Conservation (phyloP, 2,888 invertebrate genomes). For the Ophonus ardosiacus region DNA sequence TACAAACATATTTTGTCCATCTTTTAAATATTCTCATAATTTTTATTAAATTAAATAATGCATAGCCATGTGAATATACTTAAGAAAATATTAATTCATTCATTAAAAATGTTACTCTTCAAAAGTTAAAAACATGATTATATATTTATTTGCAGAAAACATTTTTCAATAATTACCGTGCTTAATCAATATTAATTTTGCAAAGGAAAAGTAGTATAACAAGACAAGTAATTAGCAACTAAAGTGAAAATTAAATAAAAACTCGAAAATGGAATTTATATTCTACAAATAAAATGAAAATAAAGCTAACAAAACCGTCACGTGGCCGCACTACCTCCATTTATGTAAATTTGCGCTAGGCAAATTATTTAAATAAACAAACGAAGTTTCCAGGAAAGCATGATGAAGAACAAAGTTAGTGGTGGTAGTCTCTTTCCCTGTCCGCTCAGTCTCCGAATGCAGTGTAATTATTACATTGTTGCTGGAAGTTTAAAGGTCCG, state of each 20-base stretch:
- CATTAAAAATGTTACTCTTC: too few relatives aligned
- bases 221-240: neutral
- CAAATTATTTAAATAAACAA: constrained; percentile 42
- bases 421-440: neutral
- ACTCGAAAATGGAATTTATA: constrained; percentile 16
- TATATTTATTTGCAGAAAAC: too few relatives aligned
- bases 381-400: constrained; percentile 28
- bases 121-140: too few relatives aligned
- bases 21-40: too few relatives aligned
- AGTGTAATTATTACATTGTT: constrained; percentile 50
- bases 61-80: too few relatives aligned
- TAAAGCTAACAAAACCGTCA: constrained; percentile 24
- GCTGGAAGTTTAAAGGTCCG: constrained; percentile 34
- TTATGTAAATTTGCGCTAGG: constrained; percentile 32
- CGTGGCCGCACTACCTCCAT: constrained; percentile 17
- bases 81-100: too few relatives aligned
- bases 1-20: too few relatives aligned
- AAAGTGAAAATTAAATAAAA: neutral
- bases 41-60: too few relatives aligned
- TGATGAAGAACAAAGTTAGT: constrained; percentile 36
- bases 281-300: constrained; percentile 24
- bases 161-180: neutral
- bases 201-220: neutral
- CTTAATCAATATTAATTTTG: neutral
- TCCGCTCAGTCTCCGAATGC: neutral